These are phyloP conservation scores for Actinernus sp. DNA, from an alignment of 92 coral and sea anemone genomes.

Conservation along the genomic window DNA sequence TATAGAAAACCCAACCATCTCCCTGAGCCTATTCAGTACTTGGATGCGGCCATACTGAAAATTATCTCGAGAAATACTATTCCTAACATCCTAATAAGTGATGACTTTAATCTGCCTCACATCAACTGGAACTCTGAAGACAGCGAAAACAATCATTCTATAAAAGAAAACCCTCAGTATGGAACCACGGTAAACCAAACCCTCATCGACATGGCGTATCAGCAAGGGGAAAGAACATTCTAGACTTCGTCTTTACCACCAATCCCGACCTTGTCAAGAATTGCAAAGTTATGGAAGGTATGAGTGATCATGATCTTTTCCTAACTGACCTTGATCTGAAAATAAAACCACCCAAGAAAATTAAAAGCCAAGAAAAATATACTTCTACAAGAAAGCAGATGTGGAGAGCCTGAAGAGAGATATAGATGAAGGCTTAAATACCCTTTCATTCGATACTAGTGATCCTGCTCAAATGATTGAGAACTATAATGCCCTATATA, in stretches of 20 bases:
- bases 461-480: too few relatives aligned
- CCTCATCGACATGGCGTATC: slow-evolving; percentile 20
- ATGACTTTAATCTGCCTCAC: slow-evolving; percentile 37
- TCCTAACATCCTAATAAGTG: slow-evolving; percentile 25
- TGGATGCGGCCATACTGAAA: slow-evolving; percentile 17
- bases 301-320: slow-evolving; percentile 73
- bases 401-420: too few relatives aligned
- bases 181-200: slow-evolving; percentile 38
- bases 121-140: slow-evolving; percentile 33
- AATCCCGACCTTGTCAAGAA: slow-evolving; percentile 5
- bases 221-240: slow-evolving; percentile 12
- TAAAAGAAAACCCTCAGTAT: slow-evolving; percentile 28
- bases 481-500: too few relatives aligned
- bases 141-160: slow-evolving; percentile 21
- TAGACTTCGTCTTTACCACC: slow-evolving; percentile 11
- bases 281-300: slow-evolving; percentile 43
- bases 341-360: too few relatives aligned
- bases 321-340: too few relatives aligned
- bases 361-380: too few relatives aligned
- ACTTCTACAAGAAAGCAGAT: too few relatives aligned
- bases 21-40: slow-evolving; percentile 8
- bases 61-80: slow-evolving; percentile 22
- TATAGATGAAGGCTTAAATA: too few relatives aligned
- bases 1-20: too few relatives aligned
- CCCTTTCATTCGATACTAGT: too few relatives aligned